Evolutionary conservation across 1,140 invertebrate species (phyloP).

Genomic region (Drosophila triauraria): DNA sequence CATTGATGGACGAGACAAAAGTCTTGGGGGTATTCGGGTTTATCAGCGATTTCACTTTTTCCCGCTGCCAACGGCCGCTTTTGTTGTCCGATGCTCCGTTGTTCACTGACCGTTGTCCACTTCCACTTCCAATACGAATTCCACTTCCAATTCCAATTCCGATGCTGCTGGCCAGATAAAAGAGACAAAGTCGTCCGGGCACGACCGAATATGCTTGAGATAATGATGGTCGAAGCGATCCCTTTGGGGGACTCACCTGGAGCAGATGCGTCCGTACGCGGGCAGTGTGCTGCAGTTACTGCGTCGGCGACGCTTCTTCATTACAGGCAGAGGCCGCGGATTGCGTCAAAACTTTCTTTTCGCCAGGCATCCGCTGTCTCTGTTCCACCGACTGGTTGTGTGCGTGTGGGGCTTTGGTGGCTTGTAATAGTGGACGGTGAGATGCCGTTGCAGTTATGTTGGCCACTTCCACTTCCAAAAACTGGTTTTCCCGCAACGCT

Average conservation of each 20-base stretch:
- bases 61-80: slow-evolving; percentile 13
- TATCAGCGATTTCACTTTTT: slow-evolving; percentile 81
- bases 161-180: slow-evolving; percentile 47
- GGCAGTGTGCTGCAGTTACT: slow-evolving; percentile 65
- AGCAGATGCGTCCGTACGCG: slow-evolving; percentile 49
- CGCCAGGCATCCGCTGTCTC: slow-evolving; percentile 18
- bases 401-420: slow-evolving; percentile 17
- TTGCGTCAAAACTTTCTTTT: slow-evolving; percentile 83
- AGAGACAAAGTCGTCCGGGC: slow-evolving; percentile 44
- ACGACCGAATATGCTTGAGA: slow-evolving; percentile 34
- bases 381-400: slow-evolving; percentile 6
- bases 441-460: slow-evolving; percentile 51
- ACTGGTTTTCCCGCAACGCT: slow-evolving; percentile 41
- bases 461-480: slow-evolving; percentile 42
- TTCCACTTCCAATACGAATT: slow-evolving; percentile 22
- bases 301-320: slow-evolving; percentile 71
- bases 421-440: slow-evolving; percentile 40
- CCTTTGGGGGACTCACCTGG: slow-evolving; percentile 16
- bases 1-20: slow-evolving; percentile 38
- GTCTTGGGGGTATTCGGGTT: slow-evolving; percentile 44
- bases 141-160: slow-evolving; percentile 28
- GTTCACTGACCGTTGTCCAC: slow-evolving; percentile 25
- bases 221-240: slow-evolving; percentile 10
- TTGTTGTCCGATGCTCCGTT: slow-evolving; percentile 29
- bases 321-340: slow-evolving; percentile 68